These are phyloP conservation scores for Epirrita christyi DNA, from an alignment of 2,888 invertebrate species.

Conservation along the genomic window DNA sequence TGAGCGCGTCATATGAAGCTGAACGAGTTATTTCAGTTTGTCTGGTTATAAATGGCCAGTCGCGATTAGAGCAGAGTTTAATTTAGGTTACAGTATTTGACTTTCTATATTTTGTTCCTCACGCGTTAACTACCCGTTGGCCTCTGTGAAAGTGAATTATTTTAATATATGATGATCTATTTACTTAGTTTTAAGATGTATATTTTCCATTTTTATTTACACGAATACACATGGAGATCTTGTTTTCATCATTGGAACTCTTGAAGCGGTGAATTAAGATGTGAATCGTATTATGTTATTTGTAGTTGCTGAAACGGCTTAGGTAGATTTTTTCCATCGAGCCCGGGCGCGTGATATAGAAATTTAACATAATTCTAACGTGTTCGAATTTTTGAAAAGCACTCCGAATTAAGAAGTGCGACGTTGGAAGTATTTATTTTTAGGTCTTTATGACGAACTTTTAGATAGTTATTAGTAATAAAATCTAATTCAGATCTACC, in stretches of 20 bases:
- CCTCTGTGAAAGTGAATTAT: conserved; percentile 47
- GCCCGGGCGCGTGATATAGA: background rate
- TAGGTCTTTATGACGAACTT: conserved; percentile 39
- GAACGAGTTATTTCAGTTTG: background rate
- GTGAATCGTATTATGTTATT: conserved; percentile 23
- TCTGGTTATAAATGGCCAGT: conserved; percentile 1
- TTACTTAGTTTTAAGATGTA: conserved; percentile 40
- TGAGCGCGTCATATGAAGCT: background rate
- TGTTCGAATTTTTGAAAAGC: conserved; percentile 21
- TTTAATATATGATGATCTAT: conserved; percentile 41
- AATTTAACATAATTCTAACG: conserved; percentile 16
- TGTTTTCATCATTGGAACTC: conserved; percentile 14
- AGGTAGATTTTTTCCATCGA: conserved; percentile 6
- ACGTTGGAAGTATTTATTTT: conserved; percentile 41
- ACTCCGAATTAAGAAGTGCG: conserved; percentile 31
- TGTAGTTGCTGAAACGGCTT: conserved; percentile 12
- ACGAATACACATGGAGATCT: conserved; percentile 10
- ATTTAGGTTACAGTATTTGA: conserved; percentile 69
- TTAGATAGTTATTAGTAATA: conserved; percentile 56
- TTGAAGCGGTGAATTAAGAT: conserved; percentile 24
- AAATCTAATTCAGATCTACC: conserved; percentile 47
- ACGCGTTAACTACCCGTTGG: conserved; percentile 41
- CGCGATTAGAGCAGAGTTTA: conserved; percentile 13
- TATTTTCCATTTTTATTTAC: conserved; percentile 41
- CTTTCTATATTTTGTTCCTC: conserved; percentile 65